A percentile compares a stretch with the other conserved stretches of the same genome.
phyloP scores from a whole-genome alignment of 2,113 vertebrate species.

The Corythaixoides concolor region DNA sequence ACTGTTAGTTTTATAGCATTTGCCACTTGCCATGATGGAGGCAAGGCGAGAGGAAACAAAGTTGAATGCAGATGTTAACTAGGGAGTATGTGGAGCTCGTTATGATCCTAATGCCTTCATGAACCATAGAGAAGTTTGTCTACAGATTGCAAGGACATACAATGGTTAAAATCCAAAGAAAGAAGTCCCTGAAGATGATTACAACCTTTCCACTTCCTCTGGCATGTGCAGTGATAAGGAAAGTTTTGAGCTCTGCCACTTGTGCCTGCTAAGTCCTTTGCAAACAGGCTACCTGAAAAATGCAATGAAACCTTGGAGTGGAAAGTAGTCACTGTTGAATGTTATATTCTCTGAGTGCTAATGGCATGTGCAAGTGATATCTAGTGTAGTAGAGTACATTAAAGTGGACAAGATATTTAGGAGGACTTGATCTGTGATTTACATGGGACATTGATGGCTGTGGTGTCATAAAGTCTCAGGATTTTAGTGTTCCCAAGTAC shows the following conservation, averaged over 20 bases:
- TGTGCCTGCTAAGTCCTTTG: neutral
- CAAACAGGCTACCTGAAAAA: neutral
- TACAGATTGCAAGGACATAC: neutral
- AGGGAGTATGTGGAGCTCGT: fast-evolving
- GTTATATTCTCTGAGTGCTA: neutral
- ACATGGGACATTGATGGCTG: no score
- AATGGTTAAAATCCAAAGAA: neutral
- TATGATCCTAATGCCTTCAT: neutral
- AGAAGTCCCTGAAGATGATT: neutral
- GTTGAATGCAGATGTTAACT: neutral
- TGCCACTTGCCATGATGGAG: neutral
- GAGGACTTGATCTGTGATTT: neutral
- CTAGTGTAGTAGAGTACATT: neutral
- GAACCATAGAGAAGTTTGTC: neutral
- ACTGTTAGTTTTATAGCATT: neutral
- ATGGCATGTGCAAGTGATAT: neutral
- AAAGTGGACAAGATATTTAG: neutral
- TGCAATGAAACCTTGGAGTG: neutral
- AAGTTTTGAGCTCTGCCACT: neutral
- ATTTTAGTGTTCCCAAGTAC: neutral
- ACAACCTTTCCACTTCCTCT: neutral
- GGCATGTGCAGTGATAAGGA: neutral
- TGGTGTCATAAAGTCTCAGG: neutral
- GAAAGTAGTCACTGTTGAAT: neutral
- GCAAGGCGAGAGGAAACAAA: neutral